phyloP scores from a whole-genome alignment of 2,113 vertebrate genomes.

The Ctenomys sociabilis region DNA sequence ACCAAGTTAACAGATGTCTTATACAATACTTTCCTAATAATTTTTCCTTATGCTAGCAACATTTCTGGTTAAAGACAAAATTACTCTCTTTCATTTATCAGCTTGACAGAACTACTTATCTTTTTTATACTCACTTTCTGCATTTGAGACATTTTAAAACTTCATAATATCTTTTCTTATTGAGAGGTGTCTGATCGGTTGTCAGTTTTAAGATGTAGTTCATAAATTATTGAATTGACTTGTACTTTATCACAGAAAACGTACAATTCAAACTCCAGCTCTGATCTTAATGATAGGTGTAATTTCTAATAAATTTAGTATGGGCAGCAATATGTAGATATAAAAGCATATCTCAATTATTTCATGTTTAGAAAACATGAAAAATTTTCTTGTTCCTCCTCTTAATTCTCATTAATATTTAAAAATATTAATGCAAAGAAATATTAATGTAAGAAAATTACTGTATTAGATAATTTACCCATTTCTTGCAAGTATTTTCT shows the following conservation, averaged over 20 bases:
- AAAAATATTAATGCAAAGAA: neutral
- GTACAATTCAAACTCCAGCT: neutral
- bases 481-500: neutral
- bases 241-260: neutral
- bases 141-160: conserved; percentile 48
- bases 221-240: conserved; percentile 59
- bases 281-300: neutral
- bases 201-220: conserved; percentile 54
- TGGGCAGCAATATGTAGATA: neutral
- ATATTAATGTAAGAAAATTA: neutral
- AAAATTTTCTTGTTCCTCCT: neutral
- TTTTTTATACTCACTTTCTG: conserved; percentile 51
- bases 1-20: conserved; percentile 54
- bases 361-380: neutral
- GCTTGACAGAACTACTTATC: conserved; percentile 10
- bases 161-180: conserved; percentile 42
- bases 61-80: conserved; percentile 67
- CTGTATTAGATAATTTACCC: neutral
- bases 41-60: conserved; percentile 63
- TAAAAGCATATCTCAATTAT: neutral
- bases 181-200: conserved; percentile 17
- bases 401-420: neutral
- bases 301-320: conserved; percentile 41
- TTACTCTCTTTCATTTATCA: conserved; percentile 55
- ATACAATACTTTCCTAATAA: conserved; percentile 62